Evolutionary conservation across 2,113 vertebrate genomes (phyloP), one percentile per base, ranked within the genome.

Genomic region (Pollachius pollachius): DNA sequence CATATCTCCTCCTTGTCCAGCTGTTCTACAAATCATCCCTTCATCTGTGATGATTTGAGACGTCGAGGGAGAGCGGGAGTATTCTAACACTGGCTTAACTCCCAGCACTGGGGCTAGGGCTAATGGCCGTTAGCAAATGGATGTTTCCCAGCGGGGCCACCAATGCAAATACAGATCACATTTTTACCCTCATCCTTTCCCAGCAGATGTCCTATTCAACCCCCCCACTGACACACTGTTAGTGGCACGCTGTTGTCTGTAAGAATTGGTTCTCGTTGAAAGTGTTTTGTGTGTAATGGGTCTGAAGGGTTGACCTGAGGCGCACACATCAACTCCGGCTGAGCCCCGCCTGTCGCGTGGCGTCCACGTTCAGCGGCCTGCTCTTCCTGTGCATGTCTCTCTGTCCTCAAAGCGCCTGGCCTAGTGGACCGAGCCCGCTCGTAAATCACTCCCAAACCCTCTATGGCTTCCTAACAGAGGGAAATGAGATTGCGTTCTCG

Each of bases 401-500:
- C 64, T 63, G 5, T 41, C 5, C 5, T 84, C 71, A 81, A 81
- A 74, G 81, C 74, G 69, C 69, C 62, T 64, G 62, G 68, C 73
- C 75, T 68, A n/a, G 17, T 41, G 27, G 76, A 79, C 81, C 81
- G 84, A 72, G 72, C 70, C 67, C 67, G 58, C 70, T 71, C 74
- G 82, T 85, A 83, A 90, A 88, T 88, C 83, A 81, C 71, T 75
- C 73, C 11, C 68, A 37, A 67, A 68, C 69, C 58, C 68, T 80
- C 85, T 85, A 85, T 81, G 77, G 77, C 87, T 89, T 89, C 80
- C 81, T 79, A 73, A 68, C 71, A 67, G 71, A 71, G 82, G 85
- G 74, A 62, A 85, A 91, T 67, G 61, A 80, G 79, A 84, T 80
- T 78, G 76, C 75, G 61, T 73, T 80, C 72, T 75, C 75, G 68